Evolutionary conservation across 2,797 vertebrate species (phyloP), one percentile per base, ranked within the genome.

Genomic region (Liparis tanakae): DNA sequence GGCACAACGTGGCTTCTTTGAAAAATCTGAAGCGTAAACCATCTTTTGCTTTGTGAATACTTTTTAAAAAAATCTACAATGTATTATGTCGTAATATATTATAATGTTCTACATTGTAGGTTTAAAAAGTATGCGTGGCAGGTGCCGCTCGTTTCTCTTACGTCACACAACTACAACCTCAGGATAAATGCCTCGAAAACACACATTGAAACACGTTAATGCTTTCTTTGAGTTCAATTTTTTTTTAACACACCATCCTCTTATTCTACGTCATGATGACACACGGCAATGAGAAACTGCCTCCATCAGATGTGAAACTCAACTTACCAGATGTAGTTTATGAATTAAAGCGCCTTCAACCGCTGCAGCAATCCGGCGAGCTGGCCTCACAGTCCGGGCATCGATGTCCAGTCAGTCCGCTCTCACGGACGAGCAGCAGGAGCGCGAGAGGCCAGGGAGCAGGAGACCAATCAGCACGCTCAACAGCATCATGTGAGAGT

Each of bases 301-400:
- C 17, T 74, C 22, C 72, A 50, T 81, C 70, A 51, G 17, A 67
- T 58, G 57, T 9, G 41, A 70, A 87, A 85, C 69, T 81, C 60
- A 87, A 92, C 89, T 93, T 86, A 93, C 92, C 91, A 68, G 80
- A 82, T 71, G 79, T 72, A 78, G 87, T 74, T 80, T 41, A 41
- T 41, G 0, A 77, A 77, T 83, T 66, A 72, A 46, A 74, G 76
- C 87, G 74, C 36, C 56, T 72, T 70, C 66, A 51, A 69, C 51
- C 67, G 67, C 71, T 76, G 72, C 83, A 79, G 60, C 62, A 50
- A 75, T 64, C 79, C 79, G 50, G 58, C 22, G 64, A 67, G 39
- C 79, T 43, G 62, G 54, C 59, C 3, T 76, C 78, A 73, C 85
- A 33, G 57, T 72, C 74, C 69, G 71, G 73, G 55, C 80, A 74